Conservation (phyloP, 2,888 invertebrate genomes). For the Apodemia hepburni region DNA sequence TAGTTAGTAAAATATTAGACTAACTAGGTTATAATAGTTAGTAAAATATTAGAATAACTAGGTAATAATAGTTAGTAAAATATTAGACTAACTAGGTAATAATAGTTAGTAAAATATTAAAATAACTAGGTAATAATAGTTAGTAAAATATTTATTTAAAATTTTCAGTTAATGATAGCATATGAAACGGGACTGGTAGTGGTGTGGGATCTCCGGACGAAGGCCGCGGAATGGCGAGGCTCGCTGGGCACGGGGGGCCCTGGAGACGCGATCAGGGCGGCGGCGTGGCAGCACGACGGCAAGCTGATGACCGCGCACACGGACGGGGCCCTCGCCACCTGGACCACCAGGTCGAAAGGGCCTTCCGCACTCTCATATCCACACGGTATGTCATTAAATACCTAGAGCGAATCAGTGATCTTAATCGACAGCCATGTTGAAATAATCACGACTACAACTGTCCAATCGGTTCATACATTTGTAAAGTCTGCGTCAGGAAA, state of each 20-base stretch:
- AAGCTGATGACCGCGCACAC: conserved; percentile 98
- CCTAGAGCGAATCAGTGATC: not conserved
- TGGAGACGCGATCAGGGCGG: conserved; percentile 89
- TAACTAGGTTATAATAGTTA: too few species aligned
- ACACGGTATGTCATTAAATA: conserved; percentile 85
- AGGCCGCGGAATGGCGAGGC: conserved; percentile 92
- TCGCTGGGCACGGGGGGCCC: conserved; percentile 89
- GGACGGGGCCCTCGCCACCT: conserved; percentile 97
- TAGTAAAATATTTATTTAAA: not conserved
- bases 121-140: too few species aligned
- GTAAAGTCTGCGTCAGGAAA: too few species aligned
- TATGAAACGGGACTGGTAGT: conserved; percentile 97
- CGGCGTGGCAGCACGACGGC: conserved; percentile 98
- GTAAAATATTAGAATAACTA: too few species aligned
- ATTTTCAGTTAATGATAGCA: conserved; percentile 92
- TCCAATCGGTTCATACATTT: too few species aligned
- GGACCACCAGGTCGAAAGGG: conserved; percentile 90
- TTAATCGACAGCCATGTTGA: too few species aligned
- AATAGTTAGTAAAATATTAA: too few species aligned
- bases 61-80: too few species aligned
- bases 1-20: too few species aligned
- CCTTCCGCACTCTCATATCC: conserved; percentile 93
- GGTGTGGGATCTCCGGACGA: conserved; percentile 96
- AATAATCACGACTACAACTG: too few species aligned
- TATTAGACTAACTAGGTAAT: too few species aligned